Percentiles rank a stretch among this genome's conserved stretches.
Evolutionary conservation across 2,113 vertebrate species (phyloP).

Genomic region (Dascyllus trimaculatus): DNA sequence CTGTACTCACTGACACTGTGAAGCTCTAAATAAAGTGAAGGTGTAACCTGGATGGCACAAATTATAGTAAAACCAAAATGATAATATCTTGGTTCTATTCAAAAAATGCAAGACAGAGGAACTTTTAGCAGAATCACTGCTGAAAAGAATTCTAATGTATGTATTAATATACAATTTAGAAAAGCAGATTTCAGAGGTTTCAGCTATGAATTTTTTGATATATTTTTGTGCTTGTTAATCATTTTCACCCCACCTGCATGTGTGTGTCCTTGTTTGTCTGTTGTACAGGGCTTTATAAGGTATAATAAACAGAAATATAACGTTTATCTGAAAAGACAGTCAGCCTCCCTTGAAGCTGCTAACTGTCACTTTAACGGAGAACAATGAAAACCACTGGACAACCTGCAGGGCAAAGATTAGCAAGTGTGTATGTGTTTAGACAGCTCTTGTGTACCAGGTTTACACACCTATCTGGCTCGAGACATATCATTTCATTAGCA

Average conservation of each 20-base stretch:
- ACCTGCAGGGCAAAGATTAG: slow-evolving; percentile 36
- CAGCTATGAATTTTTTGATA: too few relatives aligned
- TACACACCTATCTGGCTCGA: slow-evolving; percentile 20
- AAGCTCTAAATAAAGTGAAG: background rate
- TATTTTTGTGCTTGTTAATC: background rate
- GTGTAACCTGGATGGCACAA: background rate
- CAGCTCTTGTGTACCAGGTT: slow-evolving; percentile 19
- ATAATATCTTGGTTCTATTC: too few relatives aligned
- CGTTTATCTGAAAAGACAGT: slow-evolving; percentile 47
- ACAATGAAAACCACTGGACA: slow-evolving; percentile 38
- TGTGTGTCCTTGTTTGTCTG: slow-evolving; percentile 21
- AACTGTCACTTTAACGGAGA: slow-evolving; percentile 60
- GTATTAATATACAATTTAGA: too few relatives aligned
- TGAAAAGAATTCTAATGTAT: too few relatives aligned
- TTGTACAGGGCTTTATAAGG: slow-evolving; percentile 6
- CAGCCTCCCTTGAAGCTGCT: slow-evolving; percentile 66
- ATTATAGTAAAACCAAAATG: background rate
- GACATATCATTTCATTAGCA: slow-evolving; percentile 45
- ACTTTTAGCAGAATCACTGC: background rate
- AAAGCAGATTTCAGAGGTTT: too few relatives aligned
- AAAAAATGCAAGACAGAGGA: too few relatives aligned
- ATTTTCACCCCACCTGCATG: background rate
- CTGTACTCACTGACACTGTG: background rate
- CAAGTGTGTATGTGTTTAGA: slow-evolving; percentile 27
- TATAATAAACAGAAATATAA: slow-evolving; percentile 27